These are phyloP conservation scores for Pseudomyrmex dendroicus DNA, from an alignment of 1,140 invertebrate species.

Conservation along the genomic window DNA sequence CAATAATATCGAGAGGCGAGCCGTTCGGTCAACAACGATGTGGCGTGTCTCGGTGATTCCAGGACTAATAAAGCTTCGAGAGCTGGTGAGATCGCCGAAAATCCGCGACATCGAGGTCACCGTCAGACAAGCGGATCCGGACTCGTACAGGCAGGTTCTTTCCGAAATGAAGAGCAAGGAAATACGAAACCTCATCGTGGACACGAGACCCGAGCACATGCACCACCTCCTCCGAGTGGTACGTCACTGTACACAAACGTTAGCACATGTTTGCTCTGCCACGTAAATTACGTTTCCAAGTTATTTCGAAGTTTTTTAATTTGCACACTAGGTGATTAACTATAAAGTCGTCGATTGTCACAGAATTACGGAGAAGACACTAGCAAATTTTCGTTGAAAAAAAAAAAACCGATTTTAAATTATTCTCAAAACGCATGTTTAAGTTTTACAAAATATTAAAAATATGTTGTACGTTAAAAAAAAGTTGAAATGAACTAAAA, in stretches of 20 bases:
- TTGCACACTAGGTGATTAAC: not conserved
- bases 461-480: not conserved
- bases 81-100: constrained; percentile 83
- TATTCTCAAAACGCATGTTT: not conserved
- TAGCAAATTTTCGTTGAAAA: not conserved
- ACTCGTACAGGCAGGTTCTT: constrained; percentile 86
- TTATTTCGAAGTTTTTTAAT: not conserved
- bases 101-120: constrained; percentile 86
- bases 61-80: constrained; percentile 87
- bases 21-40: not conserved
- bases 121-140: constrained; percentile 86
- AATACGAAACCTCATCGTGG: constrained; percentile 87
- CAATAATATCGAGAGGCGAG: not conserved
- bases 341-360: not conserved
- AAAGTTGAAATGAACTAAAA: not conserved
- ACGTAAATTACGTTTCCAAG: no score
- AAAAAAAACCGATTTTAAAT: not conserved
- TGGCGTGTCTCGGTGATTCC: constrained; percentile 62
- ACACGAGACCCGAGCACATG: constrained; percentile 87
- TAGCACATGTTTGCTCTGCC: not conserved
- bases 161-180: constrained; percentile 87
- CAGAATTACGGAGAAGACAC: not conserved
- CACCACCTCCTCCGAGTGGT: constrained; percentile 87
- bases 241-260: constrained; percentile 63
- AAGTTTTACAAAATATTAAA: not conserved